phyloP scores from a whole-genome alignment of 2,797 vertebrate species.

The Tolypeutes matacus region DNA sequence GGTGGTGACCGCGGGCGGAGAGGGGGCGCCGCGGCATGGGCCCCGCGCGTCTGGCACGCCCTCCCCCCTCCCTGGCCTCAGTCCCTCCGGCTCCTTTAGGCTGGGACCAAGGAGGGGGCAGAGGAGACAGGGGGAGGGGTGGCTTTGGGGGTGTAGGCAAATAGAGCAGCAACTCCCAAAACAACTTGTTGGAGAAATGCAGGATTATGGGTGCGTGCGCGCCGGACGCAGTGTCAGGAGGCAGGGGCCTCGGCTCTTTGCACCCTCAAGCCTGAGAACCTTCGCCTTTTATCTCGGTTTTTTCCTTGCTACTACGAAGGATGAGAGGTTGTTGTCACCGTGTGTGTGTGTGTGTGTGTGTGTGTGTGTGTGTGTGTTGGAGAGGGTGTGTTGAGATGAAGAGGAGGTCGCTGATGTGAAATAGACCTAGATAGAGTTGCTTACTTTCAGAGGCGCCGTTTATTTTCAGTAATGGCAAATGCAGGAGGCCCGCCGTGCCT shows the following conservation, averaged over 20 bases:
- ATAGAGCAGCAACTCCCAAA: constrained; percentile 67
- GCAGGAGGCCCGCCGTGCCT: neutral
- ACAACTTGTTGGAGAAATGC: constrained; percentile 81
- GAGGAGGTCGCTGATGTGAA: neutral
- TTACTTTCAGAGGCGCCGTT: constrained; percentile 44
- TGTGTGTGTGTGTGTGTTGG: neutral
- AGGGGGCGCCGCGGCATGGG: constrained; percentile 61
- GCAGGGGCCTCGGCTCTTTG: neutral
- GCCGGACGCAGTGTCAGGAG: neutral
- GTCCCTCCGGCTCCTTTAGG: constrained; percentile 69
- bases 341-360: neutral
- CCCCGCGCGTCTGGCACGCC: constrained; percentile 27
- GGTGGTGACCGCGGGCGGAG: constrained; percentile 72
- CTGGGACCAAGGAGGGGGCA: neutral
- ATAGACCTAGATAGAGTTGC: neutral
- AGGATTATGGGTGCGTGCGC: constrained; percentile 24
- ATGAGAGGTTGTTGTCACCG: neutral
- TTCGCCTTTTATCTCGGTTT: neutral
- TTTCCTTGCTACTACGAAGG: neutral
- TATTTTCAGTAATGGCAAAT: constrained; percentile 56
- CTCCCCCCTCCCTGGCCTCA: neutral
- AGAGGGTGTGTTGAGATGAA: neutral
- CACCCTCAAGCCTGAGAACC: neutral
- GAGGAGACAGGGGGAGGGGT: constrained; percentile 22
- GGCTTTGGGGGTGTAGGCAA: constrained; percentile 62